Conservation (phyloP, 2,888 invertebrate species). For the Orthosia gracilis region DNA sequence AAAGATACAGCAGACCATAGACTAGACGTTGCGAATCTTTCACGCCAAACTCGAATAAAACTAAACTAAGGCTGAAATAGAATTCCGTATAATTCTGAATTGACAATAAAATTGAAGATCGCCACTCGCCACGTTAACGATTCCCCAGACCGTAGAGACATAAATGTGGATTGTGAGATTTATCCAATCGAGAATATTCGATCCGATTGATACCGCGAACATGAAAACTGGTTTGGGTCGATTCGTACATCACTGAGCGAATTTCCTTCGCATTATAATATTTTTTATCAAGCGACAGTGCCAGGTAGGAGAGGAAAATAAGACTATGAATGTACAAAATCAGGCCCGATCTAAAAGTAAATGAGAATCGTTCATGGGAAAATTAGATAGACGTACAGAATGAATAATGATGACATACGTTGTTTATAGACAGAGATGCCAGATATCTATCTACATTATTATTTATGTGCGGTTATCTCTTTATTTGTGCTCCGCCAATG, state of each 20-base stretch:
- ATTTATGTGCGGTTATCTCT: conserved; percentile 86
- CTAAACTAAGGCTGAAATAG: conserved; percentile 31
- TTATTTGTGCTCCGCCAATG: conserved; percentile 89
- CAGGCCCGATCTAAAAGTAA: conserved; percentile 14
- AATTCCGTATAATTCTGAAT: conserved; percentile 40
- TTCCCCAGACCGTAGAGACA: conserved; percentile 35
- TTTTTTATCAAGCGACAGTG: conserved; percentile 43
- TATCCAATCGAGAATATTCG: conserved; percentile 67
- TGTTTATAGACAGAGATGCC: conserved; percentile 70
- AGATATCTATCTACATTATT: conserved; percentile 78
- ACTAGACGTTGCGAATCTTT: conserved; percentile 18
- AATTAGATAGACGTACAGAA: conserved; percentile 50
- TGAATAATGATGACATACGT: conserved; percentile 69
- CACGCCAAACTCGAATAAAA: conserved; percentile 24
- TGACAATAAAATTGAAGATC: conserved; percentile 45
- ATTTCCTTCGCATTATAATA: conserved; percentile 55
- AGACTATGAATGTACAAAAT: conserved; percentile 13
- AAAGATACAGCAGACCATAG: conserved; percentile 3
- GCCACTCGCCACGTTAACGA: conserved; percentile 32
- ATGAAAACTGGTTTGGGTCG: conserved; percentile 59
- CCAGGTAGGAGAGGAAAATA: conserved; percentile 18
- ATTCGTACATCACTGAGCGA: conserved; percentile 57
- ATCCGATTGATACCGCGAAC: conserved; percentile 53
- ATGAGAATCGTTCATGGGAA: conserved; percentile 48
- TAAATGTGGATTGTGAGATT: conserved; percentile 50